A percentile compares a stretch with the other conserved stretches of the same genome.
Conservation (phyloP, 2,888 invertebrate genomes). For the Melanostoma mellinum region DNA sequence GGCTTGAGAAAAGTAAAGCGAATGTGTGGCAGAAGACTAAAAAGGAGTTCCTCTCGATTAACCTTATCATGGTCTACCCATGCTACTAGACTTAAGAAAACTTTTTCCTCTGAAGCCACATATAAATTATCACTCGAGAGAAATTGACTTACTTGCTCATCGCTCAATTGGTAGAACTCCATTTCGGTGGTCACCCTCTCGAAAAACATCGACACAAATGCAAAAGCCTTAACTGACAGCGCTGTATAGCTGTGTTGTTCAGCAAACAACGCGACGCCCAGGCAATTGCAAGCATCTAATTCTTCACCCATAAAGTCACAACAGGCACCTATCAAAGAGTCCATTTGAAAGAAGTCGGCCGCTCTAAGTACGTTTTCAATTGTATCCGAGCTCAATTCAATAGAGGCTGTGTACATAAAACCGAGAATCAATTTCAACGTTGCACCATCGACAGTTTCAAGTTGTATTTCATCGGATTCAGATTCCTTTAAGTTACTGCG, state of each 20-base stretch:
- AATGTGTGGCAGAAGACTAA: conserved; percentile 25
- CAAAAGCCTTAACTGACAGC: conserved; percentile 24
- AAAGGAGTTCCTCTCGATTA: conserved; percentile 21
- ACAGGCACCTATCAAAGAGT: conserved; percentile 19
- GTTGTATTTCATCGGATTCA: conserved; percentile 20
- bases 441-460: conserved; percentile 11
- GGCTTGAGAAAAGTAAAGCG: conserved; percentile 30
- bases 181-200: conserved; percentile 18
- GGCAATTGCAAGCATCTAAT: conserved; percentile 33
- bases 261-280: conserved; percentile 36
- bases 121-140: conserved; percentile 33
- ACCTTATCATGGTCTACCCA: conserved; percentile 38
- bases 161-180: conserved; percentile 30
- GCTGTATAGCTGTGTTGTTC: conserved; percentile 30
- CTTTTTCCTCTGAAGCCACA: conserved; percentile 10
- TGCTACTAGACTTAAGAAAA: conserved; percentile 26
- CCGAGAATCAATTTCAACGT: conserved; percentile 8
- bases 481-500: conserved; percentile 24
- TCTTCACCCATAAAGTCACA: conserved; percentile 37
- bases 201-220: conserved; percentile 17
- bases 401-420: conserved; percentile 18
- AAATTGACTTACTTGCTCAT: conserved; percentile 23
- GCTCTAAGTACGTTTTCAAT: conserved; percentile 16
- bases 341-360: conserved; percentile 28
- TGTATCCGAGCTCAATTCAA: conserved; percentile 20